These are phyloP conservation scores for Bubo blakistoni DNA, from an alignment of 2,113 vertebrate species.

Conservation along the genomic window DNA sequence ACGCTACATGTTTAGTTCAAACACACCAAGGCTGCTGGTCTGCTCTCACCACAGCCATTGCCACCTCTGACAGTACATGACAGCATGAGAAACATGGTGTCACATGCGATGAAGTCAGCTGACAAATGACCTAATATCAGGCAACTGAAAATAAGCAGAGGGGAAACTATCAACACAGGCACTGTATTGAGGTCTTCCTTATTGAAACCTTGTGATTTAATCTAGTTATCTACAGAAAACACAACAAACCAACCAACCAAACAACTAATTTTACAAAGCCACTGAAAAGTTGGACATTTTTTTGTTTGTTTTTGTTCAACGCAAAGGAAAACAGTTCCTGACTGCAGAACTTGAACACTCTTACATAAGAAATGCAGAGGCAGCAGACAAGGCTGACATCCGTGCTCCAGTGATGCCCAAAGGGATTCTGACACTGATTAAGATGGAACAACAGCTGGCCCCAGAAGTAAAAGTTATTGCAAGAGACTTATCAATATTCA, in stretches of 20 bases:
- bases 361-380: background rate
- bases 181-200: background rate
- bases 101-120: background rate
- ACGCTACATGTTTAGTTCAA: background rate
- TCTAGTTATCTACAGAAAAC: background rate
- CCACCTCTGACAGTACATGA: background rate
- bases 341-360: background rate
- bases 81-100: background rate
- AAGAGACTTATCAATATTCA: background rate
- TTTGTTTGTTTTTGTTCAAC: background rate
- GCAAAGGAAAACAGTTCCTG: background rate
- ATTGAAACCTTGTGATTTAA: background rate
- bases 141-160: background rate
- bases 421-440: background rate
- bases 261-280: background rate
- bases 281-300: background rate
- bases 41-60: background rate
- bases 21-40: background rate
- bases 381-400: background rate
- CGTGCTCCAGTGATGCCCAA: background rate
- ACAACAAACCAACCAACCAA: background rate
- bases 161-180: background rate
- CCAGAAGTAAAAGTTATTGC: background rate
- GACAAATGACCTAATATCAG: background rate
- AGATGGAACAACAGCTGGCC: background rate